These are phyloP conservation scores for Cordilura impudica DNA, from an alignment of 2,888 invertebrate species.

Conservation along the genomic window DNA sequence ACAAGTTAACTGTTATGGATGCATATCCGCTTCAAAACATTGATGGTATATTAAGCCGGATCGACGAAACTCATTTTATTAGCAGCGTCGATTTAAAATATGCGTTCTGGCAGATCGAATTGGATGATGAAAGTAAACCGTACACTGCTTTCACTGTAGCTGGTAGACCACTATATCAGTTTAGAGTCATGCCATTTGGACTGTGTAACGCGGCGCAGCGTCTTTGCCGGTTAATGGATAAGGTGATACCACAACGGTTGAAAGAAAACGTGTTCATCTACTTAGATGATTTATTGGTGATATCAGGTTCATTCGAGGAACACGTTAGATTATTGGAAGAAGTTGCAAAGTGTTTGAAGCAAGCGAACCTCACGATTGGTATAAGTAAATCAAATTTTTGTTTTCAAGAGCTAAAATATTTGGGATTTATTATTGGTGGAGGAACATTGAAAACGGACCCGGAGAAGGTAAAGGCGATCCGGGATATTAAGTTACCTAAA, in stretches of 20 bases:
- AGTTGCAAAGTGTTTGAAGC: neutral
- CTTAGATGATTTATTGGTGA: neutral
- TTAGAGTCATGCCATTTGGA: neutral
- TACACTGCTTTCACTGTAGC: conserved; percentile 4
- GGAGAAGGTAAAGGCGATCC: neutral
- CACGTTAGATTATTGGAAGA: neutral
- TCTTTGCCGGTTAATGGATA: conserved; percentile 59
- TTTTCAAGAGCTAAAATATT: conserved; percentile 12
- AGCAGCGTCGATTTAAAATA: conserved; percentile 6
- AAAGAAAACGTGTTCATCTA: conserved; percentile 9
- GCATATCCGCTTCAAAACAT: too few relatives aligned
- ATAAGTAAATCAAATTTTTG: conserved; percentile 11
- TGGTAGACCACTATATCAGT: too few relatives aligned
- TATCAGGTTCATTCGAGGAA: neutral
- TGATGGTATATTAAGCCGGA: too few relatives aligned
- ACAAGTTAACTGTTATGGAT: neutral
- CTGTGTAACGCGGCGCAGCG: conserved; percentile 37
- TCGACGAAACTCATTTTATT: too few relatives aligned
- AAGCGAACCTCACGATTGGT: conserved; percentile 12
- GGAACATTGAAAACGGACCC: conserved; percentile 22
- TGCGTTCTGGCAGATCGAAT: too few relatives aligned
- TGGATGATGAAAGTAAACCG: neutral
- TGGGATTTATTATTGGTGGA: conserved; percentile 12
- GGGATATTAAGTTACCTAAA: neutral
- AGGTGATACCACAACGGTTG: neutral